Base-by-base conservation (phyloP, 1,140 invertebrate species). In the Sycophaga agraensis region DNA sequence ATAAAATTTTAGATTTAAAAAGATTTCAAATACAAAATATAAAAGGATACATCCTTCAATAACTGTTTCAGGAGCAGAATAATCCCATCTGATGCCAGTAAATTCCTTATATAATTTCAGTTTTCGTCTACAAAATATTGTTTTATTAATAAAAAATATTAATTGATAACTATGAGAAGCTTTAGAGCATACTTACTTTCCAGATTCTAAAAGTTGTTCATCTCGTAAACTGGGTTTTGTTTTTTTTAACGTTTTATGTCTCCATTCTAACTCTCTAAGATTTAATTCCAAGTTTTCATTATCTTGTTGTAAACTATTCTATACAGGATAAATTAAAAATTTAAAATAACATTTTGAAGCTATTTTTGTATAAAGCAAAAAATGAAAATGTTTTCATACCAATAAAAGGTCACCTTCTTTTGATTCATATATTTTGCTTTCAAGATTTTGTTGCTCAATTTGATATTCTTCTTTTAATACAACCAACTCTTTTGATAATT, bases 1-100 rank as follows among this genome's bases (percentile, higher is more conserved):
- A 54, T 42, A 56, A 11, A n/a, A 37, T 17, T 19, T 31, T 9
- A 16, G 35, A 43, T 43, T 31, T 26, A 34, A n/a, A 48, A 37
- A 26, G 28, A 2, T 31, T 22, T 53, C 22, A 57, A 63, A 28
- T 34, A 45, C n/a, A 9, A 21, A 40, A 40, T 28, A 31, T n/a
- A 24, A 65, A 65, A 65, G 57, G 56, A 59, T 65, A 65, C 63
- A 59, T 16, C 63, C 63, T 50, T 65, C n/a, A 16, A 65, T 48
- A 1, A 42, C 2, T 14, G 14, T 12, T 37, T 64, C 56, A 42
- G 46, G 16, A 56, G 45, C 43, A 50, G 57, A 12, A 9, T 54
- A 59, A 42, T 65, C 46, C 63, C 63, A 65, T 37, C 63, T 48
- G 12, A 65, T 31, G 3, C 63, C 43, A 11, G 63, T 65, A 8